phyloP scores from a whole-genome alignment of 1,140 invertebrate species.

The Cydia fagiglandana region DNA sequence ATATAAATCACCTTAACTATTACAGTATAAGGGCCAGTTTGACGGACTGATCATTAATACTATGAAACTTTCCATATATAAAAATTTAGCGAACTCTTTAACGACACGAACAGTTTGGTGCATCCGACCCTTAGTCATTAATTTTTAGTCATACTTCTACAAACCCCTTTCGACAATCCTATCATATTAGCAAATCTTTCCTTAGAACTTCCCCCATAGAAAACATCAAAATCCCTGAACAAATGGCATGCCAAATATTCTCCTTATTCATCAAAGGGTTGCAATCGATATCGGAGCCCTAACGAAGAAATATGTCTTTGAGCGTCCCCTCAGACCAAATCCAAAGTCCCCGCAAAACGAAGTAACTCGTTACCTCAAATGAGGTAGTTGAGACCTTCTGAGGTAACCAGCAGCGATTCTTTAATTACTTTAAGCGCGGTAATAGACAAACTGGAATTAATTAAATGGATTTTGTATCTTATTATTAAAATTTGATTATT shows the following conservation, averaged over 20 bases:
- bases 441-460: constrained; percentile 30
- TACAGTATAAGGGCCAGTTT: no score
- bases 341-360: background rate
- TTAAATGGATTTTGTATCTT: constrained; percentile 25
- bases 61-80: no score
- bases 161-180: background rate
- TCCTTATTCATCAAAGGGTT: constrained; percentile 13
- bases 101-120: no score
- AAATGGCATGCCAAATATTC: constrained; percentile 22
- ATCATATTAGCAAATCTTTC: background rate
- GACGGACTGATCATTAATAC: no score
- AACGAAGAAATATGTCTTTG: constrained; percentile 41
- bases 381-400: background rate
- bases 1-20: no score
- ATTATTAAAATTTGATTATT: constrained; percentile 7
- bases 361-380: constrained; percentile 1
- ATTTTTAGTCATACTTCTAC: background rate
- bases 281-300: constrained; percentile 38
- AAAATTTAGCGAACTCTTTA: no score
- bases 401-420: background rate
- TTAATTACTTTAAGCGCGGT: constrained; percentile 30
- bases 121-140: no score
- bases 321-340: constrained; percentile 16
- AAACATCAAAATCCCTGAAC: constrained; percentile 16
- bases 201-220: constrained; percentile 6